Evolutionary conservation across 2,797 vertebrate genomes (phyloP), one percentile per base, ranked within the genome.

Genomic region (Lutjanus argentimaculatus): DNA sequence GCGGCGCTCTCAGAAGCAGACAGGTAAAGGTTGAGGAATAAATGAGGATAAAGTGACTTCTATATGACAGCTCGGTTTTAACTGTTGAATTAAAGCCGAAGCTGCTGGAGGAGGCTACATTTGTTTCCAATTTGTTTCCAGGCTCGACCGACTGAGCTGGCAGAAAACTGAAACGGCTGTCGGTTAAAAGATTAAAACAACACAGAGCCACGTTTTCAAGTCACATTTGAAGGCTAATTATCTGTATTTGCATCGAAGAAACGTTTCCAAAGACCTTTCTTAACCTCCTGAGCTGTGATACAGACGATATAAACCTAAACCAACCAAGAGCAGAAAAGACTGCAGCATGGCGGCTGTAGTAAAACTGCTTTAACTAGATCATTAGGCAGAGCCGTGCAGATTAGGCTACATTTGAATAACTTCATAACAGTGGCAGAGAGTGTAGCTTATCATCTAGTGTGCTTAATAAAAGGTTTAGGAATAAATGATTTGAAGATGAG

Each of bases 51-150:
- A 25, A 16, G 1, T 1, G 7, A 16, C 51, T 53, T 2, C n/a
- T 6, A 11, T 3, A 4, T 59, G 7, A 48, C 25, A 2, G 12
- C 52, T 30, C 12, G 8, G 12, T 12, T n/a, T 48, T 16, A 8
- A 62, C 11, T 52, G 10, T 1, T 2, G 15, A 61, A 52, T 14
- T 8, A 25, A 82, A 76, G 5, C 57, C 72, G 58, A 68, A 36
- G 42, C 40, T 2, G 36, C 2, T 43, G 36, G 22, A 49, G 14
- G 2, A 59, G 45, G 7, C 7, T 25, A 21, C 79, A n/a, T 72
- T 73, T 52, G 77, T 75, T 75, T 80, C 63, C 19, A 7, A 21
- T 69, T 42, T 67, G 16, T 36, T 36, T 36, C 30, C 30, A 53
- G 48, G 22, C 45, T 71, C 19, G 11, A 45, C 48, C 48, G 22